These are phyloP conservation scores for Conus ventricosus DNA, from an alignment of 1,140 invertebrate species.

Conservation along the genomic window DNA sequence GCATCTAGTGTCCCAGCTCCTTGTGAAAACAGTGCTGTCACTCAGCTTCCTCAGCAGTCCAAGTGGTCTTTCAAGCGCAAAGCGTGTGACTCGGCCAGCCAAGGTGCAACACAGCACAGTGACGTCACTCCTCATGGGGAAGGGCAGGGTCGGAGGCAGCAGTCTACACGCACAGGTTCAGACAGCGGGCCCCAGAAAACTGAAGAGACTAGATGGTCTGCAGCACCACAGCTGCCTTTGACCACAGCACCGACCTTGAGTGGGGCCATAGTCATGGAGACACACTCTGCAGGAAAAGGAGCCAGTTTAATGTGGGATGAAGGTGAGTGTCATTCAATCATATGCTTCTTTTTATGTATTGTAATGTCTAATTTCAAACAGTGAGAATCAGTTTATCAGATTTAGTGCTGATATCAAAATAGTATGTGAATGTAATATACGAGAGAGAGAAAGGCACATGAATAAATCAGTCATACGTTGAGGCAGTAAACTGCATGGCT, in stretches of 20 bases:
- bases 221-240: neutral
- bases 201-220: neutral
- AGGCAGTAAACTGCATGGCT: too few species aligned
- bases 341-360: too few species aligned
- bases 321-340: neutral
- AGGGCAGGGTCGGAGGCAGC: neutral
- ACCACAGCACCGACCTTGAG: neutral
- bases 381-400: too few species aligned
- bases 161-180: neutral
- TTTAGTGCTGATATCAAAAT: too few species aligned
- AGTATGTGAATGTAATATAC: too few species aligned
- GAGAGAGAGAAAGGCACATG: too few species aligned
- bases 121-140: neutral
- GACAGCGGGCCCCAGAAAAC: neutral
- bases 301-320: neutral
- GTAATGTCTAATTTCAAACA: too few species aligned
- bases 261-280: neutral
- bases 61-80: conserved; percentile 8
- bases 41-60: neutral
- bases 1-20: neutral
- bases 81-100: neutral
- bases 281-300: neutral
- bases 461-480: too few species aligned
- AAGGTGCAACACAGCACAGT: neutral
- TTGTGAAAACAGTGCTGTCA: neutral